Evolutionary conservation across 2,888 invertebrate genomes (phyloP), one percentile per base, ranked within the genome.

Genomic region (Platycnemis pennipes): DNA sequence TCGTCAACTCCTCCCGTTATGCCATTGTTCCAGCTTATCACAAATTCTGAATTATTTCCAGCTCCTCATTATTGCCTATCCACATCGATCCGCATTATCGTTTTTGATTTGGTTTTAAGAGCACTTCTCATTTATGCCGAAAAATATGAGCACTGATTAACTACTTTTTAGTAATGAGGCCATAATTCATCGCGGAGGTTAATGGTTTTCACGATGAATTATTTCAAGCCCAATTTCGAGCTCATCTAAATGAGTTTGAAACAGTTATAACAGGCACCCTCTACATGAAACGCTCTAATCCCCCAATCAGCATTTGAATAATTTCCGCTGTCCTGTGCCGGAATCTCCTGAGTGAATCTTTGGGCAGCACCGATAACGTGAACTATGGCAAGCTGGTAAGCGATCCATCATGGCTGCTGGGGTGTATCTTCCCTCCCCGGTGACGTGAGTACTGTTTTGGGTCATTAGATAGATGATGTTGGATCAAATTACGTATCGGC

Each of bases 111-210:
- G 11, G 77, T 77, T 77, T 77, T 77, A 77, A 77, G 31, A 77
- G 77, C 77, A 22, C 13, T 77, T 77, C 77, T 2, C 77, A 13
- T 37, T 37, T 37, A 77, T 77, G 37, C 37, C 16, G 49, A 8
- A 77, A 77, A 77, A 37, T 11, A 77, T 8, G 77, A 37, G 77
- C 13, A 77, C 77, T 77, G 77, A 77, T 77, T 77, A 77, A 77
- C 77, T 77, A 37, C 31, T 77, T 77, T 77, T 77, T 77, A 77
- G 37, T 37, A 77, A 77, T 77, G 77, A 77, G 77, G 77, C 77
- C 77, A 37, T 77, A 37, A 77, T 37, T 77, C 37, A 77, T 77
- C 37, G 13, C 13, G 37, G 31, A 77, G 77, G 11, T 13, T 22
- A 63, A 63, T 63, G 63, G 77, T 37, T 77, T 37, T 1, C 37